These are phyloP conservation scores for Catocala nupta DNA, from an alignment of 2,888 invertebrate genomes.

Conservation along the genomic window DNA sequence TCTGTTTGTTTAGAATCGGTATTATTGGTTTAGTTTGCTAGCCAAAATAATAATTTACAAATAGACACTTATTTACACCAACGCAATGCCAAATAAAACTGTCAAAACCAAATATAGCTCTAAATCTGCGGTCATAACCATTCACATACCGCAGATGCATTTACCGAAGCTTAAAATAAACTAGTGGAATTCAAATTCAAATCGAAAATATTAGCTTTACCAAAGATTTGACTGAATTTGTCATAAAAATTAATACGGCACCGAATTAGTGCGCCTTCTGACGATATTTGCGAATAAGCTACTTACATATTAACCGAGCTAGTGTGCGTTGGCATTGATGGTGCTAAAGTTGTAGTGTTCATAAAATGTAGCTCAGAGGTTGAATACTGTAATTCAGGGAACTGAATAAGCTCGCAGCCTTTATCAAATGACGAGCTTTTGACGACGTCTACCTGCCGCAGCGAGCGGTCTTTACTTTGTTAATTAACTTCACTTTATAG, in stretches of 20 bases:
- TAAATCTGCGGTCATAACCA: background rate
- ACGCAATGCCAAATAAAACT: background rate
- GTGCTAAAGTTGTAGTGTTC: slow-evolving; percentile 41
- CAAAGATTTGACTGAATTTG: slow-evolving; percentile 14
- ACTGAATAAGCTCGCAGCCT: slow-evolving; percentile 55
- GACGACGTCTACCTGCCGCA: slow-evolving; percentile 36
- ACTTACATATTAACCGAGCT: slow-evolving; percentile 32
- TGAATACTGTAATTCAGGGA: slow-evolving; percentile 61
- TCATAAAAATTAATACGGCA: slow-evolving; percentile 20
- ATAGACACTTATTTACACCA: too few relatives aligned
- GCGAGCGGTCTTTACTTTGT: slow-evolving; percentile 37
- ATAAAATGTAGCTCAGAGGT: slow-evolving; percentile 48
- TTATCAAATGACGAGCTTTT: slow-evolving; percentile 51
- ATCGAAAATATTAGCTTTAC: slow-evolving; percentile 3
- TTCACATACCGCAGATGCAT: background rate
- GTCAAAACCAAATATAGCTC: background rate
- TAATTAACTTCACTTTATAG: slow-evolving; percentile 32
- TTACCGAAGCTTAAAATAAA: background rate
- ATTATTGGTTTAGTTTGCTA: too few relatives aligned
- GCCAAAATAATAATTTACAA: too few relatives aligned
- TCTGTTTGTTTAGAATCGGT: too few relatives aligned
- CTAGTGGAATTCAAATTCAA: background rate
- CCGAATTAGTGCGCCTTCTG: slow-evolving; percentile 21
- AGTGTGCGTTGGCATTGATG: slow-evolving; percentile 33
- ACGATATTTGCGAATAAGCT: slow-evolving; percentile 35